Conservation (phyloP, 2,113 vertebrate species). For the Albula goreensis region DNA sequence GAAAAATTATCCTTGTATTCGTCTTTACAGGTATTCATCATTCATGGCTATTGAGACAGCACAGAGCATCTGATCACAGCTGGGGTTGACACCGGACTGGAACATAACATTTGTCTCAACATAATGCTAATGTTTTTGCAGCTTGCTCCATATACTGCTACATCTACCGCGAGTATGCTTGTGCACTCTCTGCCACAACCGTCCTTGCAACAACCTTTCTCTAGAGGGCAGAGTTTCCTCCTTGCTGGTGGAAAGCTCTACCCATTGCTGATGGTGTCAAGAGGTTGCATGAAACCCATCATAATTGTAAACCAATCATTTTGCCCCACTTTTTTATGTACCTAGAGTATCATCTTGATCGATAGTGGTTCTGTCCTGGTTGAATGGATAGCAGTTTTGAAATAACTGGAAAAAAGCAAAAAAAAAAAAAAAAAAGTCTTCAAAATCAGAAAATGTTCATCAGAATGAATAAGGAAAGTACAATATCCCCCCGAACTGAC, state of each 20-base stretch:
- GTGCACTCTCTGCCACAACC: not conserved
- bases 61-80: no score
- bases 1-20: not conserved
- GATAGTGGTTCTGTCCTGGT: not conserved
- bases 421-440: constrained; percentile 30
- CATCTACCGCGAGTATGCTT: not conserved
- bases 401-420: constrained; percentile 12
- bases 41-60: no score
- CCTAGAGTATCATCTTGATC: not conserved
- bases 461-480: constrained; percentile 15
- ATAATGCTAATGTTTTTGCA: no score
- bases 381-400: not conserved
- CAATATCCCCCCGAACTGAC: not conserved
- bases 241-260: not conserved
- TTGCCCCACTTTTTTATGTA: no score
- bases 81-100: no score
- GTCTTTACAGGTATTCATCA: not conserved
- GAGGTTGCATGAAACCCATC: no score
- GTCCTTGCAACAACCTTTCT: not conserved
- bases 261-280: no score
- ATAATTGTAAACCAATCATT: no score
- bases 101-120: no score
- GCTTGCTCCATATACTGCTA: no score
- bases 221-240: not conserved
- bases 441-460: constrained; percentile 26